Percentiles rank a stretch among this genome's conserved stretches.
Conservation (phyloP, 1,140 invertebrate genomes). For the Xylocopa sonorina region DNA sequence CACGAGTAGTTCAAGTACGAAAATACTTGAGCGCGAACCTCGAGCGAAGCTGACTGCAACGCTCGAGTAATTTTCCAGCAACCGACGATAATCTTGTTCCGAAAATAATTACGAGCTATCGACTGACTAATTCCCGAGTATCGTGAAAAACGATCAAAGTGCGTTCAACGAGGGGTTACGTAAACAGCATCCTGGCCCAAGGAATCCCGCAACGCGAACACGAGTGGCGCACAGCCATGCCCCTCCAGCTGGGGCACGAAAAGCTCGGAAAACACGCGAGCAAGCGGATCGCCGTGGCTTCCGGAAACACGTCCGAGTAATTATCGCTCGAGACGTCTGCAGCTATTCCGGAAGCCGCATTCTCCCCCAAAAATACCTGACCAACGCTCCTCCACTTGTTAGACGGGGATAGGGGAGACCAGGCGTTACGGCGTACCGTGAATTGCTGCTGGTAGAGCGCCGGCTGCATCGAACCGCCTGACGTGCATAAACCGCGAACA, state of each 20-base stretch:
- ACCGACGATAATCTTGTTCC: no score
- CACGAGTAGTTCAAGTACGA: no score
- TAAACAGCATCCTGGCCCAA: background rate
- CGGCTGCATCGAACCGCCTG: slow-evolving; percentile 52
- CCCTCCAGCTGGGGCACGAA: background rate
- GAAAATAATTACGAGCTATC: no score
- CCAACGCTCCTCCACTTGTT: background rate
- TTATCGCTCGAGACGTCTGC: slow-evolving; percentile 19
- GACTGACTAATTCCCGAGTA: no score
- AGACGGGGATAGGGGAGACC: no score
- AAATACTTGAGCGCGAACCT: no score
- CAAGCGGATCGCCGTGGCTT: background rate
- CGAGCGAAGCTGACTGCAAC: no score
- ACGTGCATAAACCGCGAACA: slow-evolving; percentile 64
- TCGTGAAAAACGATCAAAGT: no score
- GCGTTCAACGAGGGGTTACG: no score
- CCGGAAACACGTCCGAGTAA: slow-evolving; percentile 31
- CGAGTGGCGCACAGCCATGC: background rate
- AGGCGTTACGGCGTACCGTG: slow-evolving; percentile 14
- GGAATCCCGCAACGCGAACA: no score
- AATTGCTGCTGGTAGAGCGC: slow-evolving; percentile 25
- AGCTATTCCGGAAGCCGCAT: slow-evolving; percentile 40
- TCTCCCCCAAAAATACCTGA: slow-evolving; percentile 43
- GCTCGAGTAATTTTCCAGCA: no score
- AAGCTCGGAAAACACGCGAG: background rate